These are phyloP conservation scores for Halocaridina rubra DNA, from an alignment of 2,888 invertebrate genomes.

Conservation along the genomic window DNA sequence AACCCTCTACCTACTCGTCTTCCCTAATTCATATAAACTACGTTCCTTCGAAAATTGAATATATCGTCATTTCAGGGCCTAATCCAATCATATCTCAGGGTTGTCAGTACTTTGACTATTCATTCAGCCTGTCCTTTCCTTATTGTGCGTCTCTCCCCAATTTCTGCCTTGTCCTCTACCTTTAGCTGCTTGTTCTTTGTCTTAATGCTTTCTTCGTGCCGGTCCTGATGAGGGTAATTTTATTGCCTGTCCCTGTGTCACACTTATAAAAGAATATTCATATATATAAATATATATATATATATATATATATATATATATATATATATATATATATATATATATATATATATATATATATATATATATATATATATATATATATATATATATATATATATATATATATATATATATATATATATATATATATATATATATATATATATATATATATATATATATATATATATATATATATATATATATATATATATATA, in stretches of 20 bases:
- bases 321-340: conserved; percentile 17
- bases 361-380: conserved; percentile 9
- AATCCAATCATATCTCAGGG: no score
- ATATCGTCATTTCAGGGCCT: no score
- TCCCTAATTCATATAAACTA: no score
- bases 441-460: conserved; percentile 20
- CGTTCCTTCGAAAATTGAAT: no score
- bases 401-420: neutral
- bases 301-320: conserved; percentile 6
- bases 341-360: conserved; percentile 14
- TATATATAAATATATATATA: conserved; percentile 19
- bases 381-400: neutral
- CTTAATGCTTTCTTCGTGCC: neutral
- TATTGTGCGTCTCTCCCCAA: no score
- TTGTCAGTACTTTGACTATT: no score
- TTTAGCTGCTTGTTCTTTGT: neutral
- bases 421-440: conserved; percentile 1
- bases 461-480: conserved; percentile 28
- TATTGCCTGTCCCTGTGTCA: no score
- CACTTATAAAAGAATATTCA: neutral
- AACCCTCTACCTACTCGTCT: neutral
- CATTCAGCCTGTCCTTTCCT: no score
- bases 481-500: neutral
- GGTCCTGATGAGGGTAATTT: no score
- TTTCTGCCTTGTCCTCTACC: no score